Conservation (phyloP, 2,888 invertebrate genomes). For the Acleris laterana region DNA sequence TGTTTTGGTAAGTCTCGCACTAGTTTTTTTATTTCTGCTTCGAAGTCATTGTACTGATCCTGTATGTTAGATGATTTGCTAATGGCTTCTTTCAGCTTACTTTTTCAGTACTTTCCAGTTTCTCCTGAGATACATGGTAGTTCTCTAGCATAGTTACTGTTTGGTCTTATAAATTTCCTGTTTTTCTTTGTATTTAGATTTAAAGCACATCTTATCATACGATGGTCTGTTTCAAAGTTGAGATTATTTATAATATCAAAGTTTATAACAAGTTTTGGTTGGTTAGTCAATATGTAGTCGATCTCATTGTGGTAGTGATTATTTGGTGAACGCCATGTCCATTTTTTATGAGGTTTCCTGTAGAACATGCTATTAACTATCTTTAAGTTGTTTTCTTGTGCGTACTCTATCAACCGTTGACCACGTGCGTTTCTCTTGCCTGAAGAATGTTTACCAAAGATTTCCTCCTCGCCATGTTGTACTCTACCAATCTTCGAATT, state of each 20-base stretch:
- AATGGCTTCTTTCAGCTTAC: no score
- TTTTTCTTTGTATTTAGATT: neutral
- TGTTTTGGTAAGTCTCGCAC: no score
- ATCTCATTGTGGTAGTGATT: neutral
- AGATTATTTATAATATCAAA: neutral
- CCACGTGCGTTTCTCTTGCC: no score
- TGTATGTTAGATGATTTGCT: no score
- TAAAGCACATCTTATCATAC: neutral
- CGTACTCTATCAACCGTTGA: no score
- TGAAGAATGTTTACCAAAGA: no score
- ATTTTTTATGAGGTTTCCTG: neutral
- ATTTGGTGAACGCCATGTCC: conserved; percentile 2
- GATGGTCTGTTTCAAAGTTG: conserved; percentile 1
- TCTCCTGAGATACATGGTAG: neutral
- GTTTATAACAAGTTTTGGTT: neutral
- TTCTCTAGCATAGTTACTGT: neutral
- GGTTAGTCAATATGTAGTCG: neutral
- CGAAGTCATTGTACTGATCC: no score
- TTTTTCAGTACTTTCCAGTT: no score
- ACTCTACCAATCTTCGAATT: no score
- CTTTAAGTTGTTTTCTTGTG: no score
- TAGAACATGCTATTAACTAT: neutral
- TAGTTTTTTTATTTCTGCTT: no score
- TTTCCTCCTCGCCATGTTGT: no score
- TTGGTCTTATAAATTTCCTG: neutral